Percentiles rank a stretch among this genome's conserved stretches.
These are phyloP conservation scores for Drosophila mulleri DNA, from an alignment of 2,888 invertebrate genomes.

Conservation along the genomic window DNA sequence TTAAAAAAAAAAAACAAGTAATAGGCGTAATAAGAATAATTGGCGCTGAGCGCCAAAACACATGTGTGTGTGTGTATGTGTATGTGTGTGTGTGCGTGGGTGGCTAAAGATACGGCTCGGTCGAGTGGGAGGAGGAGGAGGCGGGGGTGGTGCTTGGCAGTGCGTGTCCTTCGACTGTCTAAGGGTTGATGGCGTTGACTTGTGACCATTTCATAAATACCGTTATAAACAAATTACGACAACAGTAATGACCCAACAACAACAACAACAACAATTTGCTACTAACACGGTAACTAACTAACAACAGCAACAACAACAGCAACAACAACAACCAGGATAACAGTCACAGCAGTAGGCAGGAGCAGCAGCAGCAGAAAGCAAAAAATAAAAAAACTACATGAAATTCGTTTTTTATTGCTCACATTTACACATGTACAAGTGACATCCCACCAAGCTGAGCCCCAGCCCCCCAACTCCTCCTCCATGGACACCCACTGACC, in stretches of 20 bases:
- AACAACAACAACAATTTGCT: conserved; percentile 33
- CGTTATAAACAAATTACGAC: conserved; percentile 81
- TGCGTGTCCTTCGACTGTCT: conserved; percentile 60
- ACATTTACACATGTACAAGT: conserved; percentile 75
- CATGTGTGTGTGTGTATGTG: conserved; percentile 20
- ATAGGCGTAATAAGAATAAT: conserved; percentile 83
- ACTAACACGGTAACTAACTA: conserved; percentile 36
- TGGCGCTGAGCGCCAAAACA: conserved; percentile 55
- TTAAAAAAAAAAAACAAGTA: conserved; percentile 60
- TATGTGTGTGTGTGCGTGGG: conserved; percentile 30
- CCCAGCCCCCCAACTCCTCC: conserved; percentile 13
- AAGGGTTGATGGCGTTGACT: conserved; percentile 78
- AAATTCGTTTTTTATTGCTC: conserved; percentile 73
- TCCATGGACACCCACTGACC: background rate
- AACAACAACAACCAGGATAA: conserved; percentile 38
- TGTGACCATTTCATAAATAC: conserved; percentile 83
- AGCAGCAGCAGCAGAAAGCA: conserved; percentile 12
- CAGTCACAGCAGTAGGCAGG: conserved; percentile 48
- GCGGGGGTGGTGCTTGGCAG: conserved; percentile 3
- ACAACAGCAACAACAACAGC: conserved; percentile 30
- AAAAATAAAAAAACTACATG: conserved; percentile 15
- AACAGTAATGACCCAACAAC: conserved; percentile 67
- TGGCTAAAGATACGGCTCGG: background rate
- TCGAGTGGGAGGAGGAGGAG: background rate
- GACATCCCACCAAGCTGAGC: conserved; percentile 41